Evolutionary conservation across 30 jellyfish, hydroid and myxozoan genomes (phyloP), one percentile per base, ranked within the genome.

Genomic region (Sanderia malayensis): DNA sequence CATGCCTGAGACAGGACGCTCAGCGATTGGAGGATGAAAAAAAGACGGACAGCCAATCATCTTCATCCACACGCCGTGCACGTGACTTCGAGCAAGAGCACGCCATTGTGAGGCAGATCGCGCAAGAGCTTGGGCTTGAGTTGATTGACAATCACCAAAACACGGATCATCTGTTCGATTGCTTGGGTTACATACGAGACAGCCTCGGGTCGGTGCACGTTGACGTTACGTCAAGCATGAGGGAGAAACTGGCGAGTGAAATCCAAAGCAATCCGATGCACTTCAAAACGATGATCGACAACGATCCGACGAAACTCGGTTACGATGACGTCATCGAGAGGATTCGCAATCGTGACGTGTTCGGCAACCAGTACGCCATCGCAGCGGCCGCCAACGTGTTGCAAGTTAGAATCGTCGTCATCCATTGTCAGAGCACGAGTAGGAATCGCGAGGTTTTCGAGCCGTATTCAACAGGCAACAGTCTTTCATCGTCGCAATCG

Each of bases 341-440:
- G 19, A 83, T 83, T 87, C 83, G 81, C 24, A 26, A 21, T 32
- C 74, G 70, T 31, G 88, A 34, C 22, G 70, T 27, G 6, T 83
- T 71, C 33, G 95, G 95, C 49, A 71, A 47, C 67, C 87, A 71
- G 29, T 73, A 83, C 68, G 95, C 95, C 0, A 72, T 83, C 32
- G 95, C 84, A 3, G 95, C 95, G 4, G 95, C 95, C 6, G 87
- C 95, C 3, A 72, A 83, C 44, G 61, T 74, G 0, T 83, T 83
- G 46, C 61, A 71, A 9, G 80, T 62, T 1, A 61, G 85, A 18
- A 73, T 83, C 9, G 87, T 83, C 33, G 46, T 83, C 6, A 64
- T 83, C 11, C 84, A 62, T 47, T 83, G 85, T 37, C 84, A 72
- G 52, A 73, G 49, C 23, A 57, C 95, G 6, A 61, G 83, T 24